Conservation (phyloP, 2,113 vertebrate species). For the Oreochromis aureus region DNA sequence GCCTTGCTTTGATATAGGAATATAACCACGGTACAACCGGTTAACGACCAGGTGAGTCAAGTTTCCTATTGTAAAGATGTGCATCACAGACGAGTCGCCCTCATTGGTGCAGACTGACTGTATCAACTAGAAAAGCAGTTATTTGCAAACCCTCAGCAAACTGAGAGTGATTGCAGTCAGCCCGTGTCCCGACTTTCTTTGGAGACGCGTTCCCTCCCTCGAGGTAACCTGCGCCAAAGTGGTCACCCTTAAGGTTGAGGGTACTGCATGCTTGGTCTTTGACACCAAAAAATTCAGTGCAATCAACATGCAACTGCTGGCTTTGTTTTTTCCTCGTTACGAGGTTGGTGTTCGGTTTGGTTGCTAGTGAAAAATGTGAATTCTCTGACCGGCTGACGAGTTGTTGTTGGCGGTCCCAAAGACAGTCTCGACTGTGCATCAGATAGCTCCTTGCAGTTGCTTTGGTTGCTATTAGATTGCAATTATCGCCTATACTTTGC, state of each 20-base stretch:
- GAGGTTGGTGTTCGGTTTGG: neutral
- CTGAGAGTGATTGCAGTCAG: neutral
- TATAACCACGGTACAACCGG: neutral
- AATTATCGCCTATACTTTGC: rapidly evolving
- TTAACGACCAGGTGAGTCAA: neutral
- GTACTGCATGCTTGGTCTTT: neutral
- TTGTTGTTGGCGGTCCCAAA: neutral
- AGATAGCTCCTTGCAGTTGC: neutral
- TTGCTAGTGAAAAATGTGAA: neutral
- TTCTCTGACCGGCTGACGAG: neutral
- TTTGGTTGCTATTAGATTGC: neutral
- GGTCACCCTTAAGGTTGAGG: neutral
- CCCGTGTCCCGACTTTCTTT: neutral
- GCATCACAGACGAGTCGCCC: neutral
- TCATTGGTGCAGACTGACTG: neutral
- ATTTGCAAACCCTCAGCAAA: neutral
- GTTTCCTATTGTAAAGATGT: neutral
- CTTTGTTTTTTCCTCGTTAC: neutral
- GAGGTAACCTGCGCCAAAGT: neutral
- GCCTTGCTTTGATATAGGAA: neutral
- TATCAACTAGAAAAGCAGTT: neutral
- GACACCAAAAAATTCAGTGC: neutral
- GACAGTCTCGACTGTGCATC: neutral
- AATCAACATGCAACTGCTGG: rapidly evolving
- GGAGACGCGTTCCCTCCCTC: neutral